Base-by-base conservation (phyloP, 2,113 vertebrate species). In the Bucco capensis region DNA sequence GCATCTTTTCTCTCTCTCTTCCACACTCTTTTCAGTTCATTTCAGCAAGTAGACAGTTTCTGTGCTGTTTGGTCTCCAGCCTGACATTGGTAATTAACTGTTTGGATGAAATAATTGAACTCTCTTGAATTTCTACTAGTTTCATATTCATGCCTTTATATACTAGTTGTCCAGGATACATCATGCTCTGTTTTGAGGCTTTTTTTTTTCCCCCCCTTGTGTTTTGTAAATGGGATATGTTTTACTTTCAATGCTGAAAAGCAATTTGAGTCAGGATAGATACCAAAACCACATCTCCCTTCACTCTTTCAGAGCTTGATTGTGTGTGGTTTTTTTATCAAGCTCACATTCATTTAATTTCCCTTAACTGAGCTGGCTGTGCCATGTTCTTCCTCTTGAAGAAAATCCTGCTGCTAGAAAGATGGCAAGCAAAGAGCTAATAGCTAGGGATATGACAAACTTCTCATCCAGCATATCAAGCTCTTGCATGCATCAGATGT, bases 21-120 rank as follows among this genome's bases (percentile, higher is more conserved):
- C 76, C 62, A 94, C 91, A 94, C 61, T 81, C 95, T 94, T 87
- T 93, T 95, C 85, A 91, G 61, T 96, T 94, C 82, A 89, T 97
- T 95, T 95, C 88, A 91, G 11, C 95, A 95, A 87, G 85, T 83
- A 94, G 93, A 96, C 28, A 79, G 82, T 94, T 96, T 95, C 86
- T 13, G 13, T 95, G 87, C 67, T 86, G 66, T 96, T 97, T 90
- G 56, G 71, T 96, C 92, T 95, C 19, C 66, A 96, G 93, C n/a
- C 56, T 94, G 73, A 79, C 74, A 79, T 60, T 30, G 37, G 40
- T 91, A 97, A 96, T 97, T 97, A 96, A 93, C 83, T 96, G 33
- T 86, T 96, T 94, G 75, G 95, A 94, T 90, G 88, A 96, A 96
- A 83, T 94, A 89, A 96, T 71, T 92, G 74, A 88, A 93, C 81